Base-by-base conservation (phyloP, 2,888 invertebrate species). In the Andricus curvator region DNA sequence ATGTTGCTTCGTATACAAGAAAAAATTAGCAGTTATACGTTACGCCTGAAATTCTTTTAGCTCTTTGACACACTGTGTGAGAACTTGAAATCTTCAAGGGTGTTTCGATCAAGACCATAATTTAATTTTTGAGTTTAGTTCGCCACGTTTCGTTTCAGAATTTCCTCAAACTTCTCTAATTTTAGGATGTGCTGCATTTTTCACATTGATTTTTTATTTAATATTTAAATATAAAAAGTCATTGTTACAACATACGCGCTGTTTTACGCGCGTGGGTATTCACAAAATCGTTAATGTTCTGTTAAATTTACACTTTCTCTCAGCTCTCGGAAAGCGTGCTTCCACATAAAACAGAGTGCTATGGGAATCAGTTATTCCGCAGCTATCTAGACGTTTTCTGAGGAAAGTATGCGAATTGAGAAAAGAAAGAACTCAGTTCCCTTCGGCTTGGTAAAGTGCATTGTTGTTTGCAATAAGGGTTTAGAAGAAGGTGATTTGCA, bases 371-470 rank as follows among this genome's bases (percentile, higher is more conserved):
- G 74, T 48, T 74, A 74, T 74, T 56, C 37, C 29, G n/a, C 56
- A 65, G 25, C 77, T 41, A 65, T 64, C 77, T 62, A 77, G 64
- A 77, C 25, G 29, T 62, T 77, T 64, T 60, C 77, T 65, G 41
- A n/a, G 15, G 22, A 25, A 44, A 62, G 76, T 60, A 33, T 33
- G 29, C 25, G n/a, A 33, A 74, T 51, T 51, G 33, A 17, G 17
- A 41, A 33, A 64, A 77, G 29, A 25, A 64, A 6, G 13, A 77
- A 77, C 20, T 25, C 8, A 62, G 20, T 41, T 37, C 37, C 17
- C 64, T 20, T 77, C 22, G 17, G 22, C 41, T 77, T 29, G 20
- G 20, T 48, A 74, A 74, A 77, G 77, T 44, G 77, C 65, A 77
- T 77, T 62, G 44, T 77, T 77, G 64, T 77, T 77, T 64, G 41